A percentile compares a stretch with the other conserved stretches of the same genome.
phyloP scores from a whole-genome alignment of 2,888 invertebrate genomes.

The Leucophora obtusa region DNA sequence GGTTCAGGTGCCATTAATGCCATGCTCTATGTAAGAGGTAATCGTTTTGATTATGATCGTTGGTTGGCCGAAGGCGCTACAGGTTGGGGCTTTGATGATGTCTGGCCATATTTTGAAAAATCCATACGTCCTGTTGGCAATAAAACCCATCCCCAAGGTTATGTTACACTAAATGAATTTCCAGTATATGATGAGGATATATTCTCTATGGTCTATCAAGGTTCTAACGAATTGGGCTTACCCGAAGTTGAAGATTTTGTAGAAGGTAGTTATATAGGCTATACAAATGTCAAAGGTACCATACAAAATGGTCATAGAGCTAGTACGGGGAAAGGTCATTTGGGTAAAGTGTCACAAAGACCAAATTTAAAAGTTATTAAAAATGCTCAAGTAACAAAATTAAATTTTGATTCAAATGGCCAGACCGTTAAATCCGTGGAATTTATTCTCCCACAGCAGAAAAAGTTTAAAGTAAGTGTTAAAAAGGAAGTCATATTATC shows the following conservation, averaged over 20 bases:
- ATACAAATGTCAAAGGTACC: constrained; percentile 79
- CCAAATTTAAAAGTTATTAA: constrained; percentile 81
- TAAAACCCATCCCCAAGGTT: constrained; percentile 66
- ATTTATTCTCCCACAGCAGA: constrained; percentile 79
- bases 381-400: constrained; percentile 80
- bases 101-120: constrained; percentile 88
- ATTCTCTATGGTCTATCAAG: constrained; percentile 73
- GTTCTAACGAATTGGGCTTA: constrained; percentile 79
- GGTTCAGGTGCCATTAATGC: constrained; percentile 83
- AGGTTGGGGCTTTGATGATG: constrained; percentile 84
- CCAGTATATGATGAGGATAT: constrained; percentile 67
- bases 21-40: constrained; percentile 83
- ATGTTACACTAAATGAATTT: constrained; percentile 77
- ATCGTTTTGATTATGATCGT: constrained; percentile 82
- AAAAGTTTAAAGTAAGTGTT: constrained; percentile 61
- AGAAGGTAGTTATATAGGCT: constrained; percentile 78
- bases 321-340: constrained; percentile 86
- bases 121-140: constrained; percentile 78
- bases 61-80: constrained; percentile 82
- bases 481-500: constrained; percentile 70
- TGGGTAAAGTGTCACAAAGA: constrained; percentile 80
- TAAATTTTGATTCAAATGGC: constrained; percentile 78
- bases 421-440: constrained; percentile 79
- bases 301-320: constrained; percentile 83
- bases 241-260: constrained; percentile 74